Percentiles rank a stretch among this genome's conserved stretches.
These are phyloP conservation scores for Sesia apiformis DNA, from an alignment of 2,888 invertebrate genomes.

Conservation along the genomic window DNA sequence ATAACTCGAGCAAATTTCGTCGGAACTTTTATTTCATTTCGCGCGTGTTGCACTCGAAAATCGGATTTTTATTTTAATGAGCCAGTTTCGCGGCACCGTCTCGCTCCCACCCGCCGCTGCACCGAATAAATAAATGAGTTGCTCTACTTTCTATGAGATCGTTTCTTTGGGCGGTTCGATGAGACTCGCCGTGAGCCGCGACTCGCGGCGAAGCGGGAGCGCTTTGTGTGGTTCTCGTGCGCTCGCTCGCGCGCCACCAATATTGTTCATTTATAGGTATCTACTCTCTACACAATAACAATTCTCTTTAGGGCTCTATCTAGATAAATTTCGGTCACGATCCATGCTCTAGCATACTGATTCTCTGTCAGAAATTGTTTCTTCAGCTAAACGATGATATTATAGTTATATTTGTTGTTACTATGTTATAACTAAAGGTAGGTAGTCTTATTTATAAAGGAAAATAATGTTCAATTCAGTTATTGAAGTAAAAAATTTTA, in stretches of 20 bases:
- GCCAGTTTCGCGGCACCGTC: constrained; percentile 56
- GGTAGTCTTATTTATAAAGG: too few species aligned
- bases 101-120: constrained; percentile 55
- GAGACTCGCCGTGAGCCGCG: constrained; percentile 29
- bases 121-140: constrained; percentile 72
- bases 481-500: too few species aligned
- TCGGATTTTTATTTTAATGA: constrained; percentile 73
- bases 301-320: constrained; percentile 25
- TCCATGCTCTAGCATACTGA: constrained; percentile 3
- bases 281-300: constrained; percentile 27
- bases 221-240: constrained; percentile 19
- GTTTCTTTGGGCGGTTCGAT: constrained; percentile 62
- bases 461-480: too few species aligned
- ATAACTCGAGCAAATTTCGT: constrained; percentile 72
- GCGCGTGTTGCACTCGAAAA: constrained; percentile 66
- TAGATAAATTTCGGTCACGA: constrained; percentile 43
- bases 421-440: too few species aligned
- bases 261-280: constrained; percentile 31
- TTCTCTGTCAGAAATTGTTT: not conserved
- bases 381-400: too few species aligned
- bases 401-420: too few species aligned
- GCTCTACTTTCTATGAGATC: constrained; percentile 74
- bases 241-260: constrained; percentile 18
- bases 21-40: constrained; percentile 64
- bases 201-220: constrained; percentile 7